These are phyloP conservation scores for Hyles lineata DNA, from an alignment of 2,888 invertebrate genomes.

Conservation along the genomic window DNA sequence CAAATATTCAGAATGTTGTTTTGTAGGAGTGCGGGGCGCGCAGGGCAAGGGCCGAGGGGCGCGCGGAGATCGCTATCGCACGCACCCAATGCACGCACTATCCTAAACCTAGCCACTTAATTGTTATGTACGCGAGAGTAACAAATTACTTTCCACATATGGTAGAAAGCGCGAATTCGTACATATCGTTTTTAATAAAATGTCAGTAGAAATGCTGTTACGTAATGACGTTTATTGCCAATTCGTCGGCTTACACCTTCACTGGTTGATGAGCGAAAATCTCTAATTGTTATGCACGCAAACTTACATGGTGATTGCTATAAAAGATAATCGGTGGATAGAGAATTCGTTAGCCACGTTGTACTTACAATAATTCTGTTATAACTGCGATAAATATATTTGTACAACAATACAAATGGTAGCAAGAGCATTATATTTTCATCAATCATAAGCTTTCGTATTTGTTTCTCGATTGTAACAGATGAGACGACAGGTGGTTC, in stretches of 20 bases:
- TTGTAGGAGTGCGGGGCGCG: conserved; percentile 67
- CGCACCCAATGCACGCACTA: conserved; percentile 84
- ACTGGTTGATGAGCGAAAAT: conserved; percentile 36
- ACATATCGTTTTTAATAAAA: conserved; percentile 33
- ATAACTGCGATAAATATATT: background rate
- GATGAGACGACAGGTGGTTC: conserved; percentile 66
- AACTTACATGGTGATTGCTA: conserved; percentile 2
- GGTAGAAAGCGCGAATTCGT: conserved; percentile 30
- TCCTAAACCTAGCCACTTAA: conserved; percentile 81
- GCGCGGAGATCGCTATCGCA: conserved; percentile 82
- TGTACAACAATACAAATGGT: background rate
- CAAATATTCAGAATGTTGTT: conserved; percentile 81
- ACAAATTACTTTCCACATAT: conserved; percentile 28
- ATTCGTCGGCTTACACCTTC: conserved; percentile 40
- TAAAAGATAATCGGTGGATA: background rate
- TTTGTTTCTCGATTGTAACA: conserved; percentile 42
- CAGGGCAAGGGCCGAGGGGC: conserved; percentile 58
- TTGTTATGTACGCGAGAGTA: conserved; percentile 69
- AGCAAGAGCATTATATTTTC: background rate
- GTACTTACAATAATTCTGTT: background rate
- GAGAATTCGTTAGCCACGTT: background rate
- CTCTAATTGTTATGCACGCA: conserved; percentile 30
- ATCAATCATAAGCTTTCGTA: background rate
- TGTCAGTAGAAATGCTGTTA: conserved; percentile 43
- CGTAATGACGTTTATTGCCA: conserved; percentile 43